Conservation (phyloP, 2,888 invertebrate genomes). For the Sarcophaga variegata region DNA sequence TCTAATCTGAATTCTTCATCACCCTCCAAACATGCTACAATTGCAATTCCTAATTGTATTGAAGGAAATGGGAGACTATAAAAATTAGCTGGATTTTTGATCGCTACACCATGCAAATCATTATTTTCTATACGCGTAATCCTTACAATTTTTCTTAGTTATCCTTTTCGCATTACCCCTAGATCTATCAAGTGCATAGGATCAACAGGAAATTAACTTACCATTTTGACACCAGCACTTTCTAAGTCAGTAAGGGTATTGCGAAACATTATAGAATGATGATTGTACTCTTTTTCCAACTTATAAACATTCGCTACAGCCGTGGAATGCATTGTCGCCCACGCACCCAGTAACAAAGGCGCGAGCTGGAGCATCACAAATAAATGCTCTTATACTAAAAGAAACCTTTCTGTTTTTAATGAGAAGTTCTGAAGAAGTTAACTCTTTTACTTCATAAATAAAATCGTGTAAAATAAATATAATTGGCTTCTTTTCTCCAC, state of each 20-base stretch:
- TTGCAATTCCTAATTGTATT: too few species aligned
- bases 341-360: slow-evolving; percentile 37
- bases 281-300: background rate
- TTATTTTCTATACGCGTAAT: too few species aligned
- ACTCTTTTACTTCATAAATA: too few species aligned
- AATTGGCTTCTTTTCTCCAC: slow-evolving; percentile 11
- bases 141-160: too few species aligned
- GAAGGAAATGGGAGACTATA: too few species aligned
- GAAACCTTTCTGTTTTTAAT: slow-evolving; percentile 13
- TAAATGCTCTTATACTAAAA: slow-evolving; percentile 9
- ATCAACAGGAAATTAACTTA: slow-evolving; percentile 18
- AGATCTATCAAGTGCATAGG: slow-evolving; percentile 14
- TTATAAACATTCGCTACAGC: slow-evolving; percentile 30
- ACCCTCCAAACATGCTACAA: too few species aligned
- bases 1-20: too few species aligned
- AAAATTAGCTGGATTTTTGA: too few species aligned
- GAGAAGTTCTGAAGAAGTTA: background rate
- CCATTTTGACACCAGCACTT: slow-evolving; percentile 14
- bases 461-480: background rate
- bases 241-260: background rate
- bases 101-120: too few species aligned
- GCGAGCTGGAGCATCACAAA: slow-evolving; percentile 33
- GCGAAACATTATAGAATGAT: too few species aligned
- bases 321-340: slow-evolving; percentile 32
- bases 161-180: slow-evolving; percentile 14